Evolutionary conservation across 2,113 vertebrate species (phyloP), one percentile per base, ranked within the genome.

Genomic region (Asarcornis scutulata): DNA sequence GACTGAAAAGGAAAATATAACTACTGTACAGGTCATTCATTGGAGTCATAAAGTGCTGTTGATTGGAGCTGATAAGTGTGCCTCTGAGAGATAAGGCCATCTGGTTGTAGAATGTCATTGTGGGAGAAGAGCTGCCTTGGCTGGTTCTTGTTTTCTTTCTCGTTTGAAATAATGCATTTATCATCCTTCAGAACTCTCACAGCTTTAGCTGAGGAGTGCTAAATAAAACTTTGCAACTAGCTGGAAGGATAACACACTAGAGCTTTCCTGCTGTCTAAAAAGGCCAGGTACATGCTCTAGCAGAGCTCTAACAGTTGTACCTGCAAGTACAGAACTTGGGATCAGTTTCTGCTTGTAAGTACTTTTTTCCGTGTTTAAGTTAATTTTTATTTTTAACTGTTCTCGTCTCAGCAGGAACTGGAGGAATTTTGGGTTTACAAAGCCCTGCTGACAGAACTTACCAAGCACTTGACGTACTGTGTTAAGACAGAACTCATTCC

Each of bases 371-470:
- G 60, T 38, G 26, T 29, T 36, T 62, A 42, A 63, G 5, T 58
- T 73, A 31, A 11, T 78, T 42, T n/a, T 88, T 44, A 64, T 62
- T 38, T 96, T 48, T 7, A 53, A 31, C 48, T 3, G n/a, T 76
- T 18, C 68, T 78, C 93, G 32, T 86, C 89, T 86, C 84, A 96
- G 18, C 96, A 99, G 99, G 99, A 99, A 82, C 81, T 99, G 88
- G 98, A 99, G 85, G 99, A 99, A 95, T 98, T 99, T 67, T 99
- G 99, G 99, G 98, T 99, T 42, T 99, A 98, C 83, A 98, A 96
- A 93, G 98, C 98, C 36, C 98, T 99, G 76, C 97, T 99, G 89
- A 67, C 89, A 5, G 99, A 99, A 89, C 98, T 99, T 89, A 99
- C 97, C 27, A 98, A 98, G 46, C 98, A 98, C 68, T 68, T 99